Base-by-base conservation (phyloP, 2,797 vertebrate species). In the Poeciliopsis paucimaculata region DNA sequence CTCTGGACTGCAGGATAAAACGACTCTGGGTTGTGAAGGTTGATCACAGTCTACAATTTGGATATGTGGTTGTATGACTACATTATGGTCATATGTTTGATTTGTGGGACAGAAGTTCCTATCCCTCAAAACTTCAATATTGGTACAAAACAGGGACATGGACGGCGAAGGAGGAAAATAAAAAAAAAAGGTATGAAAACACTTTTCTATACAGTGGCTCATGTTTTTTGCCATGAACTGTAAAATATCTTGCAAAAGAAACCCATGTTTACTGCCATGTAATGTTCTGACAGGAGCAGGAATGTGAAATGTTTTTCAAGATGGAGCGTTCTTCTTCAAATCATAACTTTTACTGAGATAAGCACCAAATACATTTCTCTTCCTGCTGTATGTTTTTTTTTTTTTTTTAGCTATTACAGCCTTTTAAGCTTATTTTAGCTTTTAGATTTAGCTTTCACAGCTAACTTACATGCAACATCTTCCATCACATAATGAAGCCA, bases 401-500 rank as follows among this genome's bases (percentile, higher is more conserved):
- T 72, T 89, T 85, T 81, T 81, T 47, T 47, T 47, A 47, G 46
- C 15, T 47, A 16, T 47, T 47, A 5, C 46, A 75, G n/a, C 3
- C 28, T 13, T 13, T 55, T 5, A 10, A 26, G 51, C n/a, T 55
- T 15, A 7, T 60, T 86, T 76, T 84, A 57, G 72, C 70, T 88
- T 86, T 79, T 78, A 80, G 73, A 51, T 86, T 76, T 86, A 51
- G 57, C 64, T 89, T 86, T 81, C 80, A 78, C 75, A 73, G 80
- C 77, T 78, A 83, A 87, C 90, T 89, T 83, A 68, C 36, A 55
- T 47, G 79, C 88, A 79, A 85, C 85, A 77, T 78, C 64, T 87
- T 87, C 72, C 78, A 88, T 91, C 87, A 86, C 80, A 76, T 84
- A 72, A 83, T 72, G 64, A 84, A 79, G 72, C 75, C 74, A 62